A percentile compares a stretch with the other conserved stretches of the same genome.
Evolutionary conservation across 2,888 invertebrate species (phyloP).

Genomic region (Bombyx huttoni): DNA sequence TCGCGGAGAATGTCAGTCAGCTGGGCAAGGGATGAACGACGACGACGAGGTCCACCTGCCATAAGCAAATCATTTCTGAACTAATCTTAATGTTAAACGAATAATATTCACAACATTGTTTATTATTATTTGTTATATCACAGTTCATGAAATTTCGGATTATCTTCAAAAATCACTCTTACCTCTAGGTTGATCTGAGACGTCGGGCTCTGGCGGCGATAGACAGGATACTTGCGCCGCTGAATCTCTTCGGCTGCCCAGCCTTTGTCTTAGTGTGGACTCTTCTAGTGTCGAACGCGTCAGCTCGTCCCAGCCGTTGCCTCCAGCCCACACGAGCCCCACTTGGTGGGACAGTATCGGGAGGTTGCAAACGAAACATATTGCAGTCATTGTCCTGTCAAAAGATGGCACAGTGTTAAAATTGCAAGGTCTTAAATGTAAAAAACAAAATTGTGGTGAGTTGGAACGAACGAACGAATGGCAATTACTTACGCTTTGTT

Average conservation of each 20-base stretch:
- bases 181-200: conserved; percentile 69
- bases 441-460: not conserved
- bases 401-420: conserved; percentile 23
- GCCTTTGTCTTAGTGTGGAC: conserved; percentile 85
- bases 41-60: conserved; percentile 77
- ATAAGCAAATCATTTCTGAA: conserved; percentile 7
- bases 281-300: conserved; percentile 88
- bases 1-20: conserved; percentile 89
- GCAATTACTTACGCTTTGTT: conserved; percentile 51
- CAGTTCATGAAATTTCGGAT: no score
- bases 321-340: conserved; percentile 93
- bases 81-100: no score
- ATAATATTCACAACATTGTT: no score
- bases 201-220: conserved; percentile 87
- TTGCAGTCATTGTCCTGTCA: conserved; percentile 91
- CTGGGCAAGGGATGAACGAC: conserved; percentile 89
- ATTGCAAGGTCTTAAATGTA: not conserved
- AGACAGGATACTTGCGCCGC: conserved; percentile 91
- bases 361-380: conserved; percentile 96
- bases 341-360: conserved; percentile 96
- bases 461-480: no score
- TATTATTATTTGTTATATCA: no score
- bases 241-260: conserved; percentile 89
- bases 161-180: conserved; percentile 3
- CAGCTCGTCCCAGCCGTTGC: conserved; percentile 95